A percentile compares a stretch with the other conserved stretches of the same genome.
Evolutionary conservation across 2,113 vertebrate genomes (phyloP).

Genomic region (Serinus canaria): DNA sequence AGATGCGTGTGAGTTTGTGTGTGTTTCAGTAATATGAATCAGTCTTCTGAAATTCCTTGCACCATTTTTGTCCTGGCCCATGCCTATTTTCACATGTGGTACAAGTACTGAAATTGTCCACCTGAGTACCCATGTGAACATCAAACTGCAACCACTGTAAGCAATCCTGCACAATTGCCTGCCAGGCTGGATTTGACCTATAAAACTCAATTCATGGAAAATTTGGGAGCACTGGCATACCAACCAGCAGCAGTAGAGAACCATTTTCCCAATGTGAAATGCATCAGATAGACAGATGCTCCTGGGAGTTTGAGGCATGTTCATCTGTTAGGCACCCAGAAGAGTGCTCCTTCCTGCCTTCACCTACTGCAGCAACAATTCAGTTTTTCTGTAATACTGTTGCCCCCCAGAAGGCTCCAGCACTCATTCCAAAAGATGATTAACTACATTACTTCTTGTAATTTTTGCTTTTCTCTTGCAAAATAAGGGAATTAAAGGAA

Average conservation of each 20-base stretch:
- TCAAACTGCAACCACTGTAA: neutral
- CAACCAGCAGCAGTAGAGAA: neutral
- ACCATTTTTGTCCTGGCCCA: neutral
- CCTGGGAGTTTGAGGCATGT: neutral
- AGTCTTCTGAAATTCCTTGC: neutral
- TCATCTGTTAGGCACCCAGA: neutral
- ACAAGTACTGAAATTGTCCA: neutral
- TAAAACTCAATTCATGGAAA: neutral
- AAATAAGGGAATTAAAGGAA: neutral
- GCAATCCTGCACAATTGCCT: neutral
- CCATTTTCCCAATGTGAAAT: neutral
- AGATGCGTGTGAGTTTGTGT: neutral
- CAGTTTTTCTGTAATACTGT: neutral
- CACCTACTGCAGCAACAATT: neutral
- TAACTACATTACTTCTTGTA: neutral
- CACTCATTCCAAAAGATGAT: neutral
- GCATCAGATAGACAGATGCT: neutral
- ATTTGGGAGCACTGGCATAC: neutral
- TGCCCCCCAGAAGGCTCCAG: neutral
- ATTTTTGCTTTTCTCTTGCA: neutral
- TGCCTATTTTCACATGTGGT: neutral
- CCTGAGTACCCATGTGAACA: neutral
- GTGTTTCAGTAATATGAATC: neutral
- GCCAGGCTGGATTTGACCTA: neutral
- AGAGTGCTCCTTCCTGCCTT: neutral